Conservation (phyloP, 2,888 invertebrate genomes). For the Drosophila picticornis region DNA sequence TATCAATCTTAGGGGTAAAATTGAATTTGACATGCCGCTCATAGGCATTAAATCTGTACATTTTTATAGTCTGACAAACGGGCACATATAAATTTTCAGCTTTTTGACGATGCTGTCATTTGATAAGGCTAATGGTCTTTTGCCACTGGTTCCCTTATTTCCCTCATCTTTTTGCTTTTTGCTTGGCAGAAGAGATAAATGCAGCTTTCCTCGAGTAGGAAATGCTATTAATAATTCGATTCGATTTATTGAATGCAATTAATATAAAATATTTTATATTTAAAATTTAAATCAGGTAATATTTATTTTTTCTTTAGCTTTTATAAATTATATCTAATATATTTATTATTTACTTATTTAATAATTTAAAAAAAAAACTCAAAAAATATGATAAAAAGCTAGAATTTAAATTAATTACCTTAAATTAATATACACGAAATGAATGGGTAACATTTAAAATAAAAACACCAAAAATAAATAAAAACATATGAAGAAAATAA, state of each 20-base stretch:
- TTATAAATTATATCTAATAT: not conserved
- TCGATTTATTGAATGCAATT: not conserved
- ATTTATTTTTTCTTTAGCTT: not conserved
- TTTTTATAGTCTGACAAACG: conserved; percentile 56
- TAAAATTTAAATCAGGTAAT: not conserved
- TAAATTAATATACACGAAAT: not conserved
- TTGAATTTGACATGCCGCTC: conserved; percentile 80
- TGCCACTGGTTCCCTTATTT: conserved; percentile 14
- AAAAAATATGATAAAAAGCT: not conserved
- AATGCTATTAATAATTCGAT: not conserved
- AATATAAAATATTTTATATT: no score
- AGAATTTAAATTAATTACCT: not conserved
- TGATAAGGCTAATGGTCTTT: conserved; percentile 67
- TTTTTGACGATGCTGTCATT: conserved; percentile 63
- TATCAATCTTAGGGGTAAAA: conserved; percentile 68
- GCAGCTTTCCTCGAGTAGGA: not conserved
- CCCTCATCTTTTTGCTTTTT: not conserved
- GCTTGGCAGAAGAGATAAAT: conserved; percentile 1
- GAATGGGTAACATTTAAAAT: not conserved
- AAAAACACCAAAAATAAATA: not conserved
- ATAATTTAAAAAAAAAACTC: not conserved
- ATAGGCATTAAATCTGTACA: conserved; percentile 72
- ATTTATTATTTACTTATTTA: not conserved
- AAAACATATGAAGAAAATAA: not conserved
- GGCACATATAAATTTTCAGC: conserved; percentile 67